Evolutionary conservation across 1,140 invertebrate species (phyloP).

Genomic region (Leptopilina boulardi): DNA sequence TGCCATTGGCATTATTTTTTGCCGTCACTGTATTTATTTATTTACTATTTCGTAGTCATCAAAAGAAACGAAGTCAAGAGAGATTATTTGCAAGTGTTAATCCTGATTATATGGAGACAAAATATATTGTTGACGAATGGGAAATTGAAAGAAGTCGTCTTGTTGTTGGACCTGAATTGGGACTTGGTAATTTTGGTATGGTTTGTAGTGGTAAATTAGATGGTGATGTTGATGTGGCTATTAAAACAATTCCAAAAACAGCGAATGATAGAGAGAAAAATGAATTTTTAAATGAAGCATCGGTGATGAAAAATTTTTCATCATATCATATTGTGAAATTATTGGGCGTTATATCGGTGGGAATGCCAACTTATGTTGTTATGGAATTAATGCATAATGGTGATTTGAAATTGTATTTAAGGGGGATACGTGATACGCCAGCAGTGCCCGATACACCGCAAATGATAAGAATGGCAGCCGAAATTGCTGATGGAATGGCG

Average conservation of each 20-base stretch:
- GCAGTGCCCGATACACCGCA: constrained; percentile 67
- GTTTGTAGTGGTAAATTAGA: constrained; percentile 78
- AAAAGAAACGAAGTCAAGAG: constrained; percentile 55
- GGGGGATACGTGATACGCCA: constrained; percentile 67
- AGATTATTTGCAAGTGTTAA: constrained; percentile 69
- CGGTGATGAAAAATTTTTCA: constrained; percentile 80
- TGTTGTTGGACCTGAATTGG: constrained; percentile 78
- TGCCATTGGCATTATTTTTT: constrained; percentile 39
- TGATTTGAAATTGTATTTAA: constrained; percentile 83
- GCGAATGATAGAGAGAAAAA: constrained; percentile 76
- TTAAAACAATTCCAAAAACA: constrained; percentile 81
- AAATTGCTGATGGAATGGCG: constrained; percentile 89
- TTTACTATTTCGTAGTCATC: constrained; percentile 41
- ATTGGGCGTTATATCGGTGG: constrained; percentile 83
- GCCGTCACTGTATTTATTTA: background rate
- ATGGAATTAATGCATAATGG: constrained; percentile 88
- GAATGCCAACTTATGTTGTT: constrained; percentile 81
- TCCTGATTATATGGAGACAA: constrained; percentile 71
- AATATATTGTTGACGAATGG: constrained; percentile 81
- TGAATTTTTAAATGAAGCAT: constrained; percentile 81
- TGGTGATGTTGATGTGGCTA: constrained; percentile 77
- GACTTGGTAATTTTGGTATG: constrained; percentile 84
- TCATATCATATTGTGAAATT: constrained; percentile 82
- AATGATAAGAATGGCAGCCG: constrained; percentile 81
- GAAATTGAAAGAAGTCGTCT: constrained; percentile 81